These are phyloP conservation scores for Colinus virginianus DNA, from an alignment of 2,113 vertebrate species.

Conservation along the genomic window DNA sequence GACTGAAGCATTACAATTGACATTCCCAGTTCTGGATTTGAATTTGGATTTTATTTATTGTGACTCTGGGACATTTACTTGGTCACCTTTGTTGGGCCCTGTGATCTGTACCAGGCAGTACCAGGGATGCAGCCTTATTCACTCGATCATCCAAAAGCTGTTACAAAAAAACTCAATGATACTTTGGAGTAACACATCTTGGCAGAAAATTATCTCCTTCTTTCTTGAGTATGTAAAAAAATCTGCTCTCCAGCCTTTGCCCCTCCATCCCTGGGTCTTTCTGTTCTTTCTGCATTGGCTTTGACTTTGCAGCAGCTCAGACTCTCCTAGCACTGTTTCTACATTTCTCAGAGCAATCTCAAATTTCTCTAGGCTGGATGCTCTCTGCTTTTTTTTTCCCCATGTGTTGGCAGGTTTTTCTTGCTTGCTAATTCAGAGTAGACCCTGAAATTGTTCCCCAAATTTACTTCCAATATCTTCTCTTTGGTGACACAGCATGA, in stretches of 20 bases:
- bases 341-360: neutral
- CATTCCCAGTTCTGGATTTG: neutral
- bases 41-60: neutral
- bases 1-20: neutral
- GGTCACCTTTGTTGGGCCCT: neutral
- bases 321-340: neutral
- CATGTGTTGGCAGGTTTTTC: fast-evolving
- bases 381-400: neutral
- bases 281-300: neutral
- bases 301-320: neutral
- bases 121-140: neutral
- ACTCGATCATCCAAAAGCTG: neutral
- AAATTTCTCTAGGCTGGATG: neutral
- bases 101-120: neutral
- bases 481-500: neutral
- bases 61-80: neutral
- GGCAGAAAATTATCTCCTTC: neutral
- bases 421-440: neutral
- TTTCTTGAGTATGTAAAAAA: neutral
- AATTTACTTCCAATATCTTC: neutral
- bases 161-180: neutral
- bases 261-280: neutral
- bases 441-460: neutral
- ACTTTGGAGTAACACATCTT: neutral
- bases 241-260: neutral